Base-by-base conservation (phyloP, 2,113 vertebrate genomes). In the Elaphurus davidianus region DNA sequence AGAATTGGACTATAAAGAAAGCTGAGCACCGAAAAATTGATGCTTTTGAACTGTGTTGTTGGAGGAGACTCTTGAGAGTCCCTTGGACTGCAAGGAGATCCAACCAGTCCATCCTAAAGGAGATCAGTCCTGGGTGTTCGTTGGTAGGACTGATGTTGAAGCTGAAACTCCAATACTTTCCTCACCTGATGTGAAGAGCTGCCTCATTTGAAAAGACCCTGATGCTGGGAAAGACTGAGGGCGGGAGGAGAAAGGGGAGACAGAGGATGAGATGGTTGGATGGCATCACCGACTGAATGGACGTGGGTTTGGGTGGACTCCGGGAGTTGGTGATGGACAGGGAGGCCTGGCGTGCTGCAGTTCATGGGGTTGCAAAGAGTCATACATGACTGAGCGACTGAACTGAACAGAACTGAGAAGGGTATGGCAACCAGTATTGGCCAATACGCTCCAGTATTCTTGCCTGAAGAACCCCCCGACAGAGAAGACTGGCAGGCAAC, bases 341-440 rank as follows among this genome's bases (percentile, higher is more conserved):
- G 33, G 64, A 67, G 64, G 17, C 33, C 64, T 36, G 17, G 17
- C 1, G 1, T n/a, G 33, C 33, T 67, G 4, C 2, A 0, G 8
- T 5, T 67, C 33, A n/a, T 67, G 17, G 1, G 33, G 64, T 36
- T 0, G 0, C 33, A 19, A 67, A 67, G 64, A 67, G 64, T 67
- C 1, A 0, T 8, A 67, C 64, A 36, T 4, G 4, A 67, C 64
- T 67, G 17, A 36, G 64, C 4, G 0, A 67, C 64, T n/a, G 16
- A 67, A 62, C 60, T 64, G 60, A 33, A 7, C 59, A 36, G 17
- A 71, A 7, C 60, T 67, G 17, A 71, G 67, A 71, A 23, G 19
- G n/a, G 2, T 6, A 23, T 36, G n/a, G n/a, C 10, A 12, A 71
- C n/a, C n/a, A 40, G 19, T 23, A 71, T 40, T 71, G 19, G 67